Conservation (phyloP, 2,113 vertebrate species). For the Craseonycteris thonglongyai region DNA sequence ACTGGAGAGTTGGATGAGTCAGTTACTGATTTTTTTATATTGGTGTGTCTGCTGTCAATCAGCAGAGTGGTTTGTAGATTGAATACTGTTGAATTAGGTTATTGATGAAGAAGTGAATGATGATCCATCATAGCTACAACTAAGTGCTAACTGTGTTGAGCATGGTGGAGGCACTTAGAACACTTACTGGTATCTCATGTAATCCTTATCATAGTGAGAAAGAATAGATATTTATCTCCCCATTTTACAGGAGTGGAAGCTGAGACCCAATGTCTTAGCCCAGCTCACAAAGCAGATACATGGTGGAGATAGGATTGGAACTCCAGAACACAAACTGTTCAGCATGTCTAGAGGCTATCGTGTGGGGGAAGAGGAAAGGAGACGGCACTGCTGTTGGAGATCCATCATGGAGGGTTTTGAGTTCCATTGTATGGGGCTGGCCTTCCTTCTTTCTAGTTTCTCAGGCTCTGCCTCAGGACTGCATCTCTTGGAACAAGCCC, state of each 20-base stretch:
- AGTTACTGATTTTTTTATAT: not conserved
- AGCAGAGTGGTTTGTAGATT: not conserved
- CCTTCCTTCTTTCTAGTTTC: not conserved
- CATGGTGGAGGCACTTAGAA: not conserved
- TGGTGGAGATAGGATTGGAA: not conserved
- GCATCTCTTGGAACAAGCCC: not conserved
- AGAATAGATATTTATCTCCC: not conserved
- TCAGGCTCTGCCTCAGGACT: not conserved
- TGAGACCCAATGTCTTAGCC: not conserved
- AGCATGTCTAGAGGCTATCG: not conserved
- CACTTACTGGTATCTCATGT: not conserved
- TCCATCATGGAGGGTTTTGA: not conserved
- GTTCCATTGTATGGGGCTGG: not conserved
- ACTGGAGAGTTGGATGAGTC: not conserved
- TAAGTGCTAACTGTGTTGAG: not conserved
- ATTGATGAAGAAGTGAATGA: not conserved
- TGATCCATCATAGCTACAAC: not conserved
- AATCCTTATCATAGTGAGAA: not conserved
- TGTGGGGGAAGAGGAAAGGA: not conserved
- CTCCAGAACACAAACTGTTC: not conserved
- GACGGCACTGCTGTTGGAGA: fast-evolving
- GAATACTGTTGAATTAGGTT: not conserved
- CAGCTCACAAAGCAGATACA: not conserved
- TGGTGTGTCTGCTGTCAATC: not conserved
- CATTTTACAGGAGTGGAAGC: not conserved